Evolutionary conservation across 2,888 invertebrate species (phyloP).

Genomic region (Mellilla xanthometata): DNA sequence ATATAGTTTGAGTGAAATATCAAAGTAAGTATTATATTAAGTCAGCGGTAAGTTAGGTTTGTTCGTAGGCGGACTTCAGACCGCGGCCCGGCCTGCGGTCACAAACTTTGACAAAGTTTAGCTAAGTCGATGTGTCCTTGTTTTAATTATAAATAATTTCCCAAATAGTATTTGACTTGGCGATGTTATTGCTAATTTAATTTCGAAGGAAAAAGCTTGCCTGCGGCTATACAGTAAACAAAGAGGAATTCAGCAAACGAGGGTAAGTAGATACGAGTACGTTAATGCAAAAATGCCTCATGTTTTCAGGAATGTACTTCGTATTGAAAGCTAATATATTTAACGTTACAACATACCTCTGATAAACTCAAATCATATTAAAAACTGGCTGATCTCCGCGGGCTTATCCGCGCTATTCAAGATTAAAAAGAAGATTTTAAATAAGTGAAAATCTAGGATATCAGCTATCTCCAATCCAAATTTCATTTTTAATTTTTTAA

Average conservation of each 20-base stretch:
- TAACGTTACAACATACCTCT: too few relatives aligned
- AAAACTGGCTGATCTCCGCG: too few relatives aligned
- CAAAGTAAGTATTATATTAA: conserved; percentile 25
- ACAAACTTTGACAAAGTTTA: conserved; percentile 29
- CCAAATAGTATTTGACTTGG: conserved; percentile 30
- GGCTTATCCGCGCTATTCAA: too few relatives aligned
- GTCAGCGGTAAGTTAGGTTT: conserved; percentile 12
- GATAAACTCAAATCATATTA: too few relatives aligned
- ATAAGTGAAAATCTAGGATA: too few relatives aligned
- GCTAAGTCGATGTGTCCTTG: conserved; percentile 25
- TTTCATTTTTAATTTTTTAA: too few relatives aligned
- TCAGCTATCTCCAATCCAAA: too few relatives aligned
- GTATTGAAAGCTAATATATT: too few relatives aligned
- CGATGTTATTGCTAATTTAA: conserved; percentile 10
- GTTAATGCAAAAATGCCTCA: neutral
- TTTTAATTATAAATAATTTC: conserved; percentile 18
- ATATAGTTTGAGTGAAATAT: conserved; percentile 25
- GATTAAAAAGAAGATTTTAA: too few relatives aligned
- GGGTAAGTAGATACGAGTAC: too few relatives aligned
- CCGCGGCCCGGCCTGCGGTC: conserved; percentile 25
- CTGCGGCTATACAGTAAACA: neutral
- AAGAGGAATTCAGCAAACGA: neutral
- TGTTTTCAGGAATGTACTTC: too few relatives aligned
- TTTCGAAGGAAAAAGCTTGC: neutral
- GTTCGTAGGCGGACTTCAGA: conserved; percentile 17